A percentile compares a stretch with the other conserved stretches of the same genome.
These are phyloP conservation scores for Lamprotornis superbus DNA, from an alignment of 2,113 vertebrate genomes.

Conservation along the genomic window DNA sequence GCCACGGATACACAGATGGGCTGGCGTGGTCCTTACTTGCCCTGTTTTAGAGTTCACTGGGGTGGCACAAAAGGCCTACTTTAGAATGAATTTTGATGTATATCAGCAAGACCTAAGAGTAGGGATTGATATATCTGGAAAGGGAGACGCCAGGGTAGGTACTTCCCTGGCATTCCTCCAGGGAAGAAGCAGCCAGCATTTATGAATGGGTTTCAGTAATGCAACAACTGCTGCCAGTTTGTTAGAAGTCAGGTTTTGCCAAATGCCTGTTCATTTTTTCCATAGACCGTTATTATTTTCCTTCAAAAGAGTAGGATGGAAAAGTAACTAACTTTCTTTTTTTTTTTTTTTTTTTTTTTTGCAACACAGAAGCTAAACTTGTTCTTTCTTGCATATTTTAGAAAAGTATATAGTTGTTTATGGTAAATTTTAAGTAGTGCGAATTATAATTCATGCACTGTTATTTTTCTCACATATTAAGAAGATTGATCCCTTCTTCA, in stretches of 20 bases:
- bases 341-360: neutral
- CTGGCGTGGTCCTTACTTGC: neutral
- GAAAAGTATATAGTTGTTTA: neutral
- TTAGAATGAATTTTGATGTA: neutral
- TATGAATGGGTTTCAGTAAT: conserved; percentile 30
- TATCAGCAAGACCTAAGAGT: neutral
- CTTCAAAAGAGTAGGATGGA: neutral
- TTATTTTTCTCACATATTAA: neutral
- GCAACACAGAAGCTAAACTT: neutral
- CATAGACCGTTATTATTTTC: neutral
- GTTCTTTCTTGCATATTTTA: neutral
- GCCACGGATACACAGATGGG: neutral
- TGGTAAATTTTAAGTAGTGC: neutral
- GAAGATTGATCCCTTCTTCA: neutral
- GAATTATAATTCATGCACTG: neutral
- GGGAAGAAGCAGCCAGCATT: conserved; percentile 19
- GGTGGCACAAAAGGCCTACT: neutral
- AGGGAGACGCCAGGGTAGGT: neutral
- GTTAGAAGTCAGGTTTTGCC: conserved; percentile 18
- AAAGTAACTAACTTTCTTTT: neutral
- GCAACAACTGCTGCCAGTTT: conserved; percentile 9
- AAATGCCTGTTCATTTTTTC: conserved; percentile 33
- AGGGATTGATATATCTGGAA: neutral
- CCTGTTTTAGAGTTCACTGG: neutral
- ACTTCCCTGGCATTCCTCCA: neutral